Evolutionary conservation across 2,113 vertebrate species (phyloP), one percentile per base, ranked within the genome.

Genomic region (Psettodes erumei): DNA sequence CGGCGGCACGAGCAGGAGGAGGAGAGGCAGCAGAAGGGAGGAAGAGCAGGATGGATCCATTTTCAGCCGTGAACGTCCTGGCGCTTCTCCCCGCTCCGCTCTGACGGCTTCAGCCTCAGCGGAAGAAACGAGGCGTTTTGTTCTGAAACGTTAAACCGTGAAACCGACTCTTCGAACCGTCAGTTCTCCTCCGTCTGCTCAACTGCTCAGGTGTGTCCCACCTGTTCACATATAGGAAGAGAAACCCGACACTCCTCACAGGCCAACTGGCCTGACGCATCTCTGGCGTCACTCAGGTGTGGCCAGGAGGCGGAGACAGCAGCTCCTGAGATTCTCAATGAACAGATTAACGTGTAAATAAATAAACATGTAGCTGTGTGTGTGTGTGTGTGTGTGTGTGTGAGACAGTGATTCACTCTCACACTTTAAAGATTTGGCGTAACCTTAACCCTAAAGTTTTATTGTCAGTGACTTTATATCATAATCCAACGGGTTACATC

Each of bases 251-350:
- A 5, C 48, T 4, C 60, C 72, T 1, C 65, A 23, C 50, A 4
- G 40, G 12, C 19, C 35, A 16, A 9, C 12, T 28, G 1, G n/a
- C n/a, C n/a, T n/a, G n/a, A n/a, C n/a, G n/a, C n/a, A n/a, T n/a
- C n/a, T 5, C 3, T 68, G 79, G 83, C 79, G 73, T 83, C 71
- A 79, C 63, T 3, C 77, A 78, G 82, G 76, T 80, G 69, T 40
- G 73, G 51, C 28, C 8, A 21, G 10, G 19, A 67, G 42, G 73
- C 45, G 51, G 40, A 48, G 54, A 33, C 19, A 40, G 38, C 38
- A 11, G 38, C 38, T 40, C 38, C 13, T n/a, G n/a, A n/a, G n/a
- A n/a, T n/a, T n/a, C n/a, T n/a, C n/a, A n/a, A n/a, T n/a, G n/a
- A n/a, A n/a, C n/a, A n/a, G n/a, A n/a, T n/a, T n/a, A n/a, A n/a